A percentile compares a stretch with the other conserved stretches of the same genome.
phyloP scores from a whole-genome alignment of 1,140 invertebrate genomes.

The Leucophenga varia region DNA sequence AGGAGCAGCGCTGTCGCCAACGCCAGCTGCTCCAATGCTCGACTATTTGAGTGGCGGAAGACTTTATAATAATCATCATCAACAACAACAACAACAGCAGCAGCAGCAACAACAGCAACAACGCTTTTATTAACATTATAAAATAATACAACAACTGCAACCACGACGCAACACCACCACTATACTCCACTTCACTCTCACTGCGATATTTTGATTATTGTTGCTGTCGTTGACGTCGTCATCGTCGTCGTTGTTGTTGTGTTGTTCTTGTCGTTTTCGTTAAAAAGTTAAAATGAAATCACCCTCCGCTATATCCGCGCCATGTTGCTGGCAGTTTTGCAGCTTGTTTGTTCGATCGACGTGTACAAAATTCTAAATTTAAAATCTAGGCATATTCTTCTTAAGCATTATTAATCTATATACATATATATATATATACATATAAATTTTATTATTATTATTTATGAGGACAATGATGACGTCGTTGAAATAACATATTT shows the following conservation, averaged over 20 bases:
- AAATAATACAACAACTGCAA: slow-evolving; percentile 2
- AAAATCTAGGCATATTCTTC: too few species aligned
- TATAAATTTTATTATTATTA: slow-evolving; percentile 6
- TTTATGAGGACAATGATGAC: too few species aligned
- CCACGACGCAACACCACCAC: slow-evolving; percentile 8
- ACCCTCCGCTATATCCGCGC: too few species aligned
- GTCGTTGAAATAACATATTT: too few species aligned
- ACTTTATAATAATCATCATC: slow-evolving; percentile 1
- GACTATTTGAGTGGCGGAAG: slow-evolving; percentile 2
- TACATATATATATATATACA: slow-evolving; percentile 14
- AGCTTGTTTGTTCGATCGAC: slow-evolving; percentile 1
- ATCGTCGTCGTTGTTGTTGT: slow-evolving; percentile 10
- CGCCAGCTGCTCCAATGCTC: background rate
- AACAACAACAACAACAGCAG: slow-evolving; percentile 1
- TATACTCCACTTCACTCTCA: background rate
- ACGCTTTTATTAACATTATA: background rate
- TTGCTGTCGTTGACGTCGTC: slow-evolving; percentile 2
- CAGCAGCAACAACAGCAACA: background rate
- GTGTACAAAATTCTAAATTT: too few species aligned
- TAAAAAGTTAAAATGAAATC: too few species aligned
- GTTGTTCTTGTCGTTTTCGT: too few species aligned
- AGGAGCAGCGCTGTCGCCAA: slow-evolving; percentile 2
- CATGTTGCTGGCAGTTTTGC: slow-evolving; percentile 28
- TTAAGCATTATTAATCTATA: too few species aligned
- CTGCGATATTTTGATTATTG: too few species aligned